Evolutionary conservation across 2,797 vertebrate genomes (phyloP), one percentile per base, ranked within the genome.

Genomic region (Cetoscarus ocellatus): DNA sequence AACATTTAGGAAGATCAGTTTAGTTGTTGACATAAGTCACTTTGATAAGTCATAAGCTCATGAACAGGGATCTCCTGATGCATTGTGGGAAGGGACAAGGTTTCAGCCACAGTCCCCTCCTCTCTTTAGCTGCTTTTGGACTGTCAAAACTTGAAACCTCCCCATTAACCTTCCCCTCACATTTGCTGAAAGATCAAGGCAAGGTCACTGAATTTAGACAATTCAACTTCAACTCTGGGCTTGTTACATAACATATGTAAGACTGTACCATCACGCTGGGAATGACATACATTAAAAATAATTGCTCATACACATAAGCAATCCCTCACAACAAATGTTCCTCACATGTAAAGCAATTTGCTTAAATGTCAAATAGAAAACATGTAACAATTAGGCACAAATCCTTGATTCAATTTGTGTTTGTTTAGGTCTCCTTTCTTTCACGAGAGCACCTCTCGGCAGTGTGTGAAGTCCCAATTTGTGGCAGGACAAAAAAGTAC

Each of bases 301-400:
- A 86, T 89, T 95, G 94, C 94, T 95, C 91, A 94, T 94, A 93
- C 88, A 94, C 88, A 93, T 91, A 94, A 95, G 94, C 94, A 95
- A 93, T 91, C 92, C 91, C 92, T 92, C 92, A 91, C 88, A 92
- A 92, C 86, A 92, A 92, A 92, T 94, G 94, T 94, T 95, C 93
- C 94, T 93, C 92, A 91, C 90, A 90, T 92, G 90, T 92, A 93
- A 92, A 94, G 93, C 93, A 94, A 91, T 94, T 94, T 95, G 93
- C 92, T 94, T 94, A 90, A 94, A 94, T 93, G 87, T 95, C 92
- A 95, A 91, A 93, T 93, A 93, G 91, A 95, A 94, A 95, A 95
- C 92, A 94, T 90, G 92, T 94, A 94, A 95, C 93, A 94, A 94
- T 94, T 95, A 96, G 95, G 95, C 95, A 95, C 95, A 94, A 94